Conservation (phyloP, 2,888 invertebrate species). For the Cylindroiulus punctatus region DNA sequence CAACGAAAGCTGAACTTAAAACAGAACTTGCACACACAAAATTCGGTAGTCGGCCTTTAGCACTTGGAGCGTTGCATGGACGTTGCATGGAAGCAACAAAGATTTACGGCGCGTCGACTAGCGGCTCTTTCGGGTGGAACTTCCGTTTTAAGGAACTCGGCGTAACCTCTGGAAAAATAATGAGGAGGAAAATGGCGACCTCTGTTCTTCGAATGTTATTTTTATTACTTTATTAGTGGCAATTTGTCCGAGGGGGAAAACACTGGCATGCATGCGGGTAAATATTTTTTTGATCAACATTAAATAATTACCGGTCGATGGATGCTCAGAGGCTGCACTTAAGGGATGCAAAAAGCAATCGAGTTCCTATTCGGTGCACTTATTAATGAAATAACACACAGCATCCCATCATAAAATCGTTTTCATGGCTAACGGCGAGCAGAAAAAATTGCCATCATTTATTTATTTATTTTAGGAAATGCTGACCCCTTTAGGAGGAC, state of each 20-base stretch:
- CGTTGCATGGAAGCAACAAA: neutral
- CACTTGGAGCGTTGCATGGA: neutral
- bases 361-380: neutral
- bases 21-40: neutral
- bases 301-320: slow-evolving; percentile 42
- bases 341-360: slow-evolving; percentile 22
- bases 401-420: neutral
- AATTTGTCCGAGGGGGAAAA: slow-evolving; percentile 42
- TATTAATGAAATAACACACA: slow-evolving; percentile 24
- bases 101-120: slow-evolving; percentile 1
- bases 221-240: slow-evolving; percentile 37
- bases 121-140: neutral
- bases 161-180: neutral
- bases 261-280: slow-evolving; percentile 21
- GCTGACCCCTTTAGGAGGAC: neutral
- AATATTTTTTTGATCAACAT: slow-evolving; percentile 31
- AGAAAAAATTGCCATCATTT: neutral
- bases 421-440: slow-evolving; percentile 1
- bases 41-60: neutral
- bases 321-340: slow-evolving; percentile 33
- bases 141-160: slow-evolving; percentile 9
- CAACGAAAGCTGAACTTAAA: too few relatives aligned
- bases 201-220: slow-evolving; percentile 26
- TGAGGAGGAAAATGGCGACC: slow-evolving; percentile 34
- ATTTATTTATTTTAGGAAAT: neutral